A percentile compares a stretch with the other conserved stretches of the same genome.
phyloP scores from a whole-genome alignment of 2,888 invertebrate species.

The Drosophila longiperda region DNA sequence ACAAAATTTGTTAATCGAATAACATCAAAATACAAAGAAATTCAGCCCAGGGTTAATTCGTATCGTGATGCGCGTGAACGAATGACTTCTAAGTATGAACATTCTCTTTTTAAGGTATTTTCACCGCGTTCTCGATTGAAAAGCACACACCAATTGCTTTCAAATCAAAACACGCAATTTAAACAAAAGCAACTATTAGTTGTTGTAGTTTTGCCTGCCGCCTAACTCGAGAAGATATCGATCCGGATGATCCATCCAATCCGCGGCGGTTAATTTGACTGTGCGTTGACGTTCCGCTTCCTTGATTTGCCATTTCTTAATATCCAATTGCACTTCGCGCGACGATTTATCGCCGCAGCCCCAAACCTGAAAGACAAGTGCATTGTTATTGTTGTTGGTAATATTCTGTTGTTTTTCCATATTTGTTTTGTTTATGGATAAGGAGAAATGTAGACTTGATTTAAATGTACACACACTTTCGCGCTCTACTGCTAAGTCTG shows the following conservation, averaged over 20 bases:
- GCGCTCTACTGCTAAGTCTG: slow-evolving; percentile 21
- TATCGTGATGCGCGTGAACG: slow-evolving; percentile 53
- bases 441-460: slow-evolving; percentile 72
- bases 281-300: slow-evolving; percentile 94
- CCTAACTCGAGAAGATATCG: slow-evolving; percentile 95
- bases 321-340: slow-evolving; percentile 93
- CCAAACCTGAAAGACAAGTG: slow-evolving; percentile 88
- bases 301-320: slow-evolving; percentile 95
- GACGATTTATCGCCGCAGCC: slow-evolving; percentile 93
- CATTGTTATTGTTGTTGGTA: slow-evolving; percentile 69
- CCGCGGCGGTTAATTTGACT: slow-evolving; percentile 94
- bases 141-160: slow-evolving; percentile 63
- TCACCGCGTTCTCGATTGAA: slow-evolving; percentile 33
- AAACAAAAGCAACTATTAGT: slow-evolving; percentile 80
- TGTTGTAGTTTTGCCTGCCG: slow-evolving; percentile 92
- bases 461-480: slow-evolving; percentile 48
- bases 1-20: slow-evolving; percentile 58
- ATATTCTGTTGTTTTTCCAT: slow-evolving; percentile 29
- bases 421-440: slow-evolving; percentile 37
- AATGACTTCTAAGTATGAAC: slow-evolving; percentile 26
- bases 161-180: slow-evolving; percentile 44
- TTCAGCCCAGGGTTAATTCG: slow-evolving; percentile 68
- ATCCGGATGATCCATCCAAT: slow-evolving; percentile 98
- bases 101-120: slow-evolving; percentile 25
- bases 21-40: slow-evolving; percentile 63